Percentiles rank a stretch among this genome's conserved stretches.
Conservation (phyloP, 2,888 invertebrate genomes). For the Drosophila recens region DNA sequence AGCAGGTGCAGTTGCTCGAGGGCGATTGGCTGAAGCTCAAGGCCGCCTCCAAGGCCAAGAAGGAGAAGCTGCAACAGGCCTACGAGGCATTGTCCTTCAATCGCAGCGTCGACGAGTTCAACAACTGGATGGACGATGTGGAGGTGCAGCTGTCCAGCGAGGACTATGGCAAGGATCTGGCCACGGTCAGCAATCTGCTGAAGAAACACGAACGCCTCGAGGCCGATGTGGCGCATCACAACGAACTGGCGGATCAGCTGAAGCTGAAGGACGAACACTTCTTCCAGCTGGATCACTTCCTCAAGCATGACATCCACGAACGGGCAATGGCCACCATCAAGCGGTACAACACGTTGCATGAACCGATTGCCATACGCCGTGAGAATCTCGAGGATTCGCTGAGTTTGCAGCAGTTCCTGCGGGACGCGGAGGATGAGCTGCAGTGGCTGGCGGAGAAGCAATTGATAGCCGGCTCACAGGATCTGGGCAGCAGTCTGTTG, state of each 20-base stretch:
- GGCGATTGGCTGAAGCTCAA: conserved; percentile 94
- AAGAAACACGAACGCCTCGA: conserved; percentile 94
- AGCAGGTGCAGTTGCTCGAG: conserved; percentile 93
- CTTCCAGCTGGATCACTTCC: conserved; percentile 93
- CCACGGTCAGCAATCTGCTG: conserved; percentile 93
- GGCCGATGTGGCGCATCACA: conserved; percentile 93
- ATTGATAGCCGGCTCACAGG: conserved; percentile 89
- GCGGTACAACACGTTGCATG: conserved; percentile 92
- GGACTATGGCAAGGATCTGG: conserved; percentile 92
- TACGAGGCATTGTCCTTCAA: conserved; percentile 95
- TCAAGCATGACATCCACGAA: conserved; percentile 93
- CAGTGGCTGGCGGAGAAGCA: conserved; percentile 95
- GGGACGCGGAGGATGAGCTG: conserved; percentile 96
- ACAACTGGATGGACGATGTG: conserved; percentile 95
- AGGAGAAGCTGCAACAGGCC: conserved; percentile 94
- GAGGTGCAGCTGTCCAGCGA: conserved; percentile 89
- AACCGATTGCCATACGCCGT: conserved; percentile 95
- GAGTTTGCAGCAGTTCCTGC: conserved; percentile 93
- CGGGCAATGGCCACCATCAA: conserved; percentile 89
- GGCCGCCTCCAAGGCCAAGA: conserved; percentile 92
- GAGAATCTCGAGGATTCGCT: conserved; percentile 97
- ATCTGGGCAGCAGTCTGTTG: conserved; percentile 88
- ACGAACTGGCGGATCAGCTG: conserved; percentile 92
- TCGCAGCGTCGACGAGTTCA: conserved; percentile 96
- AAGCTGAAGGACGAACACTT: conserved; percentile 93